Evolutionary conservation across 1,140 invertebrate genomes (phyloP).

Genomic region (Heterodera schachtii): DNA sequence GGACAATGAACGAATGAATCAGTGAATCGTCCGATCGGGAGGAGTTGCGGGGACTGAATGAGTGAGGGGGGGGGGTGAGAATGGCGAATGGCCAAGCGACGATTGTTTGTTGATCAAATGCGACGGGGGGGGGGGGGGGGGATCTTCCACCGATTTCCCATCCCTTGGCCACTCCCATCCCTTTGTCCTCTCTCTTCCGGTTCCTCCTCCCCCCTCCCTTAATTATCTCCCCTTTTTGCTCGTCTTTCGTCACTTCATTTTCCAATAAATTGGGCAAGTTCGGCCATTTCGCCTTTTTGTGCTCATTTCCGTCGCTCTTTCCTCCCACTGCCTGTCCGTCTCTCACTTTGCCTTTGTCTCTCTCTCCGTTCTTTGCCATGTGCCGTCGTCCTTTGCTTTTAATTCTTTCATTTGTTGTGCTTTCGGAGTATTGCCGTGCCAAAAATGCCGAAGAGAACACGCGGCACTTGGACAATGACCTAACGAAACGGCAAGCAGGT

Average conservation of each 20-base stretch:
- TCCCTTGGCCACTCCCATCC: not conserved
- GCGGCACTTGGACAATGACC: not conserved
- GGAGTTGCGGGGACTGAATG: not conserved
- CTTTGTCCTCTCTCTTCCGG: not conserved
- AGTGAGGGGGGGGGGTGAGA: not conserved
- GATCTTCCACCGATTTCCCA: not conserved
- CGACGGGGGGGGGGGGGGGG: no score
- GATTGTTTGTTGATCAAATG: not conserved
- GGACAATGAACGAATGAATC: no score
- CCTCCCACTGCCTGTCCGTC: not conserved
- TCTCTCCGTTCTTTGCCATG: not conserved
- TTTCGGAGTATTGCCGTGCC: not conserved
- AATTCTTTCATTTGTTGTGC: not conserved
- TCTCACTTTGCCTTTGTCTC: no score
- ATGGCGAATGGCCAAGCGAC: not conserved
- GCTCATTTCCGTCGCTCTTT: not conserved
- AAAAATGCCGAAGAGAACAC: not conserved
- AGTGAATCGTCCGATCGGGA: not conserved
- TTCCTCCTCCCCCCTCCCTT: not conserved
- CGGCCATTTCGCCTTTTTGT: not conserved
- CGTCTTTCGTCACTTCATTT: not conserved
- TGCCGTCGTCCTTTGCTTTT: not conserved
- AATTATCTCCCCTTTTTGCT: no score
- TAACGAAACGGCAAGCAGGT: conserved; percentile 8
- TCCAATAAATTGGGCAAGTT: not conserved